Base-by-base conservation (phyloP, 2,888 invertebrate genomes). In the Parthenolecanium corni region DNA sequence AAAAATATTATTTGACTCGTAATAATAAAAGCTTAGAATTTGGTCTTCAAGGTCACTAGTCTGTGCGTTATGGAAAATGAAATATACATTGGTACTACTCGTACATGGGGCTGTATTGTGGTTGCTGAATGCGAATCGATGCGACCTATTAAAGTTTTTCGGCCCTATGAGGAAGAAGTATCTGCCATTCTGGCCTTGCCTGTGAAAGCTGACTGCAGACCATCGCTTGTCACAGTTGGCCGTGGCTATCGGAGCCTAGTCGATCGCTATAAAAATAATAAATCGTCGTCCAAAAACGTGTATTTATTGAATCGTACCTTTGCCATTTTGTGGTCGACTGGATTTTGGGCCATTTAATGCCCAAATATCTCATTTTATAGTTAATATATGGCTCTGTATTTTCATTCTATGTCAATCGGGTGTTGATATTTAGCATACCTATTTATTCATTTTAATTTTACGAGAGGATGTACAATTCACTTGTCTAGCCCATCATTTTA, bases 91-190 rank as follows among this genome's bases (percentile, higher is more conserved):
- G 96, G 96, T 51, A 96, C 96, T 1, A 90, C n/a, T n/a, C n/a
- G n/a, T n/a, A n/a, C 91, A 6, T 89, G 91, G 86, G 97, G 97
- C 23, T 92, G 93, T 73, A 76, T 97, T 51, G 86, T 96, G 58
- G 86, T 95, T 5, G 89, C 91, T 0, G 92, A 93, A 72, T 81
- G 85, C 18, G 77, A 79, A 64, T 81, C 85, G 0, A 78, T 95
- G 68, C 77, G 89, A 2, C 94, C 95, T 0, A 83, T 93, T 64
- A 90, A 91, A 3, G 86, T 94, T n/a, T 93, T 93, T 77, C 79
- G 93, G 42, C 91, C 93, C 0, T 90, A 89, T 71, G 88, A 91
- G 73, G 86, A 86, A 69, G 86, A 90, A 74, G 81, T 85, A 14
- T 77, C 78, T 58, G 78, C 80, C 1, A 83, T 86, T n/a, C 23